phyloP scores from a whole-genome alignment of 2,797 vertebrate species.

The Galago senegalensis region DNA sequence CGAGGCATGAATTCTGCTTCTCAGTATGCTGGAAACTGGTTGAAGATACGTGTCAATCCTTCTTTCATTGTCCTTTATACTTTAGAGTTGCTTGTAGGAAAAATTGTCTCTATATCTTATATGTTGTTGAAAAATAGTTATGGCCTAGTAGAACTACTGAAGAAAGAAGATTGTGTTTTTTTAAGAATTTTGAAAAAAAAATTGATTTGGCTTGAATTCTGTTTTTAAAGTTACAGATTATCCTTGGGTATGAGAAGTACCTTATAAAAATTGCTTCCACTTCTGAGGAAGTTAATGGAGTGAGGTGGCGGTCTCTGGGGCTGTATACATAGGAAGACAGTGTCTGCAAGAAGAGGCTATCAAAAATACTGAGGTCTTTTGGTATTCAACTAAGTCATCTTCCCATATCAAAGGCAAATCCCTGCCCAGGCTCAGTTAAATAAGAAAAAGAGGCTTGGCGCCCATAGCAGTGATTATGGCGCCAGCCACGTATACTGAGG shows the following conservation, averaged over 20 bases:
- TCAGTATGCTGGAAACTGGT: neutral
- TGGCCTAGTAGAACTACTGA: neutral
- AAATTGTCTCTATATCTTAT: neutral
- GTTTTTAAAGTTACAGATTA: constrained; percentile 13
- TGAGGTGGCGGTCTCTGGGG: neutral
- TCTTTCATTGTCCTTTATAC: constrained; percentile 30
- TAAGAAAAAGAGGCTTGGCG: too few relatives aligned
- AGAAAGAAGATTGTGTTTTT: constrained; percentile 29
- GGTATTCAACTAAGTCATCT: neutral
- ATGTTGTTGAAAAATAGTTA: constrained; percentile 25
- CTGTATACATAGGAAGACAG: neutral
- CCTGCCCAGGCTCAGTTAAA: constrained; percentile 53
- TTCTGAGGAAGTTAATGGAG: constrained; percentile 31
- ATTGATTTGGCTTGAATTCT: neutral
- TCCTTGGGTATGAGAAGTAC: neutral
- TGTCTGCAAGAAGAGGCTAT: constrained; percentile 27
- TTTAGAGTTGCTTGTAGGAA: neutral
- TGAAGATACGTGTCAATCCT: neutral
- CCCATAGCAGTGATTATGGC: too few relatives aligned
- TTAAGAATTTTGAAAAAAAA: neutral
- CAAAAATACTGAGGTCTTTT: neutral
- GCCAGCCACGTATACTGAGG: too few relatives aligned
- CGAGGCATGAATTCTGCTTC: neutral
- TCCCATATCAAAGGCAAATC: neutral
- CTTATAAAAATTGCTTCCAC: neutral